Conservation (phyloP, 2,797 vertebrate species). For the Sebastes baramenuke region DNA sequence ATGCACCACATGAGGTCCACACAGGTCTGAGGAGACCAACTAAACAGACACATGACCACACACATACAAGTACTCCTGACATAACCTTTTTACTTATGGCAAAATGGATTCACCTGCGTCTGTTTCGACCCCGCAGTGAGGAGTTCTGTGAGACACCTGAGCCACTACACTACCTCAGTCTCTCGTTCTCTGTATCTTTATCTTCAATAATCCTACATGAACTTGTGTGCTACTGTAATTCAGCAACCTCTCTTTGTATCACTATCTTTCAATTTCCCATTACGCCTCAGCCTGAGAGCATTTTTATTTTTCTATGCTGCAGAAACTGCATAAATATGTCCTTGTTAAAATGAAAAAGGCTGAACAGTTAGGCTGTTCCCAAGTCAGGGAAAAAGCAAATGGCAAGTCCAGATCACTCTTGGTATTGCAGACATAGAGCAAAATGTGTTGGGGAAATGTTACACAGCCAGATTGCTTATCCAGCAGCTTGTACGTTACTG, state of each 20-base stretch:
- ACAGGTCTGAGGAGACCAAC: not conserved
- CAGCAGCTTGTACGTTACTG: not conserved
- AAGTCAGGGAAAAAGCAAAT: not conserved
- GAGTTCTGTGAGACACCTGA: constrained; percentile 29
- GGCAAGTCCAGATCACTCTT: not conserved
- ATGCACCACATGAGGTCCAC: not conserved
- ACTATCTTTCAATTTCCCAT: constrained; percentile 12
- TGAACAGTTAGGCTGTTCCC: not conserved
- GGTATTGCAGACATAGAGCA: not conserved
- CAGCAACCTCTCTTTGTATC: not conserved
- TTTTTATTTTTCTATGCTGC: not conserved
- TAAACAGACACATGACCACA: not conserved
- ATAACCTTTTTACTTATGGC: not conserved
- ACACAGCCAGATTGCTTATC: not conserved
- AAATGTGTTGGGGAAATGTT: not conserved
- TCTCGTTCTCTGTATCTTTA: not conserved
- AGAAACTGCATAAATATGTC: not conserved
- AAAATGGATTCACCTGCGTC: constrained; percentile 18
- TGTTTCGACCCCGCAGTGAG: not conserved
- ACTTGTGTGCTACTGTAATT: constrained; percentile 2
- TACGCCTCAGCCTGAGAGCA: not conserved
- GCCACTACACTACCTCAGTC: not conserved
- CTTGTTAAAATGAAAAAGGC: constrained; percentile 13
- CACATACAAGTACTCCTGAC: not conserved
- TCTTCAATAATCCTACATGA: not conserved